Conservation (phyloP, 2,888 invertebrate species). For the Aspidiotus rigidus region DNA sequence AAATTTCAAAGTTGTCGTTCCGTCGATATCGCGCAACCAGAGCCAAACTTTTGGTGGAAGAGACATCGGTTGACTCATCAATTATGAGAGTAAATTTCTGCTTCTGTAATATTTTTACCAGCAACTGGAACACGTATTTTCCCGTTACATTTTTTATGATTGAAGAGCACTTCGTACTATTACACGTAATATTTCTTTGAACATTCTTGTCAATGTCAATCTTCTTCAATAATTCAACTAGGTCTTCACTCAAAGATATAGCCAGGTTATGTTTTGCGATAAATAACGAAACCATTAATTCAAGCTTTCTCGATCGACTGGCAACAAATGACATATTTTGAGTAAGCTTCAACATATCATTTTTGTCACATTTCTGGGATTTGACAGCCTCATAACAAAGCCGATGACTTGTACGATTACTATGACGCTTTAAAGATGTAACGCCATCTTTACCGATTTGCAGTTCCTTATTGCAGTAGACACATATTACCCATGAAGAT, state of each 20-base stretch:
- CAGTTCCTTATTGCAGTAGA: neutral
- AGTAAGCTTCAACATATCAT: slow-evolving; percentile 1
- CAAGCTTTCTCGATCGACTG: slow-evolving; percentile 1
- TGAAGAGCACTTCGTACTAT: slow-evolving; percentile 8
- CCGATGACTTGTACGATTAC: neutral
- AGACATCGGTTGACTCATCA: neutral
- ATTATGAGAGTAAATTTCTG: neutral
- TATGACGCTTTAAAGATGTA: slow-evolving; percentile 5
- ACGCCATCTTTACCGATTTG: slow-evolving; percentile 7
- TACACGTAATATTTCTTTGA: slow-evolving; percentile 3
- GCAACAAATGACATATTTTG: neutral
- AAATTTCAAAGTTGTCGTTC: neutral
- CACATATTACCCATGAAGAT: slow-evolving; percentile 1
- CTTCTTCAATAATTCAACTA: slow-evolving; percentile 3
- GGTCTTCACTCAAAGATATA: slow-evolving; percentile 5
- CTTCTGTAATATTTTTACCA: neutral
- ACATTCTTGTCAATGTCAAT: slow-evolving; percentile 7
- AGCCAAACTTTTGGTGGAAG: neutral
- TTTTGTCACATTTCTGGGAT: neutral
- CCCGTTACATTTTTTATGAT: slow-evolving; percentile 5
- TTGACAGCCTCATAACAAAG: neutral
- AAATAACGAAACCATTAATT: slow-evolving; percentile 7
- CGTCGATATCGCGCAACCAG: neutral
- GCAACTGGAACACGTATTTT: neutral
- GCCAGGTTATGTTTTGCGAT: slow-evolving; percentile 10